Evolutionary conservation across 2,113 vertebrate genomes (phyloP).

Genomic region (Chrysochloris asiatica): DNA sequence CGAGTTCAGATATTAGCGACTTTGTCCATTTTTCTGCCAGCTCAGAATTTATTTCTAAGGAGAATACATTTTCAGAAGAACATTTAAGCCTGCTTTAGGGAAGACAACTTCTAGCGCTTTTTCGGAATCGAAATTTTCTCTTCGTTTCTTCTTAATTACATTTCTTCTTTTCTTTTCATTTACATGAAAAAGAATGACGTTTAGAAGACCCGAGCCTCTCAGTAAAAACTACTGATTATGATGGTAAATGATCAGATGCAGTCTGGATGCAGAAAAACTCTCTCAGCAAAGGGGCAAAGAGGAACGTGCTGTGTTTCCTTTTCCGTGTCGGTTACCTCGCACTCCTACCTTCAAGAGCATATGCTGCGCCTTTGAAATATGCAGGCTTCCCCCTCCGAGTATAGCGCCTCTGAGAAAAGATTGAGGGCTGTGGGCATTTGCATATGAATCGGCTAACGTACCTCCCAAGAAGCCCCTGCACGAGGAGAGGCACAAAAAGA

Average conservation of each 20-base stretch:
- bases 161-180: conserved; percentile 39
- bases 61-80: conserved; percentile 60
- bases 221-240: conserved; percentile 10
- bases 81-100: conserved; percentile 39
- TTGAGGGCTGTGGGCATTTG: conserved; percentile 65
- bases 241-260: conserved; percentile 64
- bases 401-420: conserved; percentile 71
- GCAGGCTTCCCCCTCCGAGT: conserved; percentile 66
- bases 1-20: conserved; percentile 29
- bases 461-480: conserved; percentile 75
- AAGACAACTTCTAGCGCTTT: conserved; percentile 46
- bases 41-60: conserved; percentile 46
- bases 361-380: conserved; percentile 76
- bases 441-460: conserved; percentile 74
- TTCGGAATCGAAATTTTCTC: conserved; percentile 51
- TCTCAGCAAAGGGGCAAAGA: conserved; percentile 55
- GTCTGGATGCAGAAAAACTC: conserved; percentile 60
- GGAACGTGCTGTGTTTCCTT: conserved; percentile 63
- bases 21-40: conserved; percentile 5
- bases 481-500: conserved; percentile 53
- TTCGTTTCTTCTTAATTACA: background rate
- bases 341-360: conserved; percentile 71
- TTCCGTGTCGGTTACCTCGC: conserved; percentile 46
- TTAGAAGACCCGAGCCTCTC: conserved; percentile 40
- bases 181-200: background rate